Base-by-base conservation (phyloP, 2,797 vertebrate species). In the Muscicapa striata region DNA sequence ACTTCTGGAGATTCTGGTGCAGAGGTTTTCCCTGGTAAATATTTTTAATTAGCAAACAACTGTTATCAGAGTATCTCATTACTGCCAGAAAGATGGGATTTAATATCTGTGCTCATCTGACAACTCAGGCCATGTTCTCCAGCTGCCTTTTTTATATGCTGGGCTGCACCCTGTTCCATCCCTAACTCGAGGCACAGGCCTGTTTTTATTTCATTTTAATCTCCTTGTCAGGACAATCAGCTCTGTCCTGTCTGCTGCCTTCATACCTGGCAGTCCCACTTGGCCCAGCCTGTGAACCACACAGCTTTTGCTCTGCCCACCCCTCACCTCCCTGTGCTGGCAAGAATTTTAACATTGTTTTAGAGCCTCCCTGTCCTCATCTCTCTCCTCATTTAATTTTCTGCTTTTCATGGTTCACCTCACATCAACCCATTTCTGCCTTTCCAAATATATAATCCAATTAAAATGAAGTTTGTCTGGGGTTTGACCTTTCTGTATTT, bases 391-490 rank as follows among this genome's bases (percentile, higher is more conserved):
- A 24, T 80, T 83, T 90, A 68, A 68, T 80, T 80, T 91, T 73
- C 64, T 74, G 29, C 59, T 93, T 78, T 66, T 79, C 46, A 13
- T 43, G 38, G 67, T 61, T 95, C 74, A 90, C 69, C 69, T 93
- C 75, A 68, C 54, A 73, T 62, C n/a, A 87, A 79, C 70, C 70
- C 77, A 41, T 49, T 89, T 82, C 82, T 88, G 67, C 79, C 46
- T 83, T 81, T 63, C 59, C 57, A 38, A 51, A 20, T 90, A 48
- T 43, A 62, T 89, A 85, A 87, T 87, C 58, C 86, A 85, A 84
- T 94, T 97, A 93, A 94, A 92, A 86, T 64, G 22, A 88, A 43
- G 36, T 92, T 96, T 95, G 45, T 59, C 59, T 86, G 70, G 45
- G 54, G n/a, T 81, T 85, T 94, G 94, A 90, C 86, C 74, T 80